phyloP scores from a whole-genome alignment of 2,113 vertebrate genomes.

The Pedionomus torquatus region DNA sequence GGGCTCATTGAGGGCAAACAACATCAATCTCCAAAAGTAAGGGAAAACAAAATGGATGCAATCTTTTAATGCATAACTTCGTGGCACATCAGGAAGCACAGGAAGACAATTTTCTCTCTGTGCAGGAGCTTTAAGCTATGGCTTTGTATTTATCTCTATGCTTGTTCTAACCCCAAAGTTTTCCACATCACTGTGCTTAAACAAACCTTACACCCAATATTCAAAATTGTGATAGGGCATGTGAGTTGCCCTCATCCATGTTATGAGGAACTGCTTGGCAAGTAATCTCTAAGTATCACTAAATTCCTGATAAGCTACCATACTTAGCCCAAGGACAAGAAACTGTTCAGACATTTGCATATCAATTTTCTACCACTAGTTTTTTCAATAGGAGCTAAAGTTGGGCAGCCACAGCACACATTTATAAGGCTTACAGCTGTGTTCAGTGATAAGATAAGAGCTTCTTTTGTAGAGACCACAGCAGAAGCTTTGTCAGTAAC shows the following conservation, averaged over 20 bases:
- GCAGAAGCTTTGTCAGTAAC: slow-evolving; percentile 11
- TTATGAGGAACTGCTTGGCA: not conserved
- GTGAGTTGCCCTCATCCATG: not conserved
- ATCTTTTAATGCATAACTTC: not conserved
- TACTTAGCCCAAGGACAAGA: slow-evolving; percentile 35
- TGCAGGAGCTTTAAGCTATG: not conserved
- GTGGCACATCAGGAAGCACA: not conserved
- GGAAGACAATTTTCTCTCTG: not conserved
- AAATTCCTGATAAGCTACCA: slow-evolving; percentile 19
- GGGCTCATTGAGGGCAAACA: not conserved
- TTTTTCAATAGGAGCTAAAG: not conserved
- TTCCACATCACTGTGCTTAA: not conserved
- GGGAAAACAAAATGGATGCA: not conserved
- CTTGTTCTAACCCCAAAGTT: not conserved
- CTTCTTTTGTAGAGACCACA: slow-evolving; percentile 3
- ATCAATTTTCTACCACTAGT: not conserved
- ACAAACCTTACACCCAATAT: not conserved
- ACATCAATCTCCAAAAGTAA: not conserved
- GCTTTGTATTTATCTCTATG: not conserved
- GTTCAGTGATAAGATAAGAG: slow-evolving; percentile 48
- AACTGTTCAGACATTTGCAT: slow-evolving; percentile 46
- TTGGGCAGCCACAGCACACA: not conserved
- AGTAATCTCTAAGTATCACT: slow-evolving; percentile 31
- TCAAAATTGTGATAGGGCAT: not conserved
- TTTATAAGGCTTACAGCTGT: slow-evolving; percentile 40